Evolutionary conservation across 2,888 invertebrate genomes (phyloP).

Genomic region (Philonicus albiceps): DNA sequence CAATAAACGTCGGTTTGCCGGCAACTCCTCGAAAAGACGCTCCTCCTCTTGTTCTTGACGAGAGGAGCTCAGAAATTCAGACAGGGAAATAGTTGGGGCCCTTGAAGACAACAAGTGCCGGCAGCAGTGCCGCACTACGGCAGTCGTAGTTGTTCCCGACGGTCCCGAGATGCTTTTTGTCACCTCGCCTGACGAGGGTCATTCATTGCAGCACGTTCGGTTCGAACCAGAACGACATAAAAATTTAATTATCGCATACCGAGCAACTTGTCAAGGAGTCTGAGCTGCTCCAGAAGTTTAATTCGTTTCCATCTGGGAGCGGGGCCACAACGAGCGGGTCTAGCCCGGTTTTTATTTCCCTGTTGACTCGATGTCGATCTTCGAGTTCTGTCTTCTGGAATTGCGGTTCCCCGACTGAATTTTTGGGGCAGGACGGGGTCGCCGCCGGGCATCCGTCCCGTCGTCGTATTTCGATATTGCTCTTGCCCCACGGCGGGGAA

Average conservation of each 20-base stretch:
- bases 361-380: conserved; percentile 29
- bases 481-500: neutral
- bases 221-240: conserved; percentile 18
- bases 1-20: neutral
- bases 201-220: conserved; percentile 30
- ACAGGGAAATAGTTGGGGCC: conserved; percentile 13
- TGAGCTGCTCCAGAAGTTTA: conserved; percentile 29
- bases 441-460: neutral
- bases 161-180: neutral
- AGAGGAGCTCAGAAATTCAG: neutral
- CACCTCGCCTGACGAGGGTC: conserved; percentile 5
- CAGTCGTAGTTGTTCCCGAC: neutral
- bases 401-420: neutral
- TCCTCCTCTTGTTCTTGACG: neutral
- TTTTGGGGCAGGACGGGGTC: neutral
- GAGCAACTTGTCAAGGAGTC: conserved; percentile 24
- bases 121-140: neutral
- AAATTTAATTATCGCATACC: conserved; percentile 38
- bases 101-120: conserved; percentile 18
- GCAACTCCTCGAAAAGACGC: neutral
- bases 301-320: neutral
- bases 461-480: neutral
- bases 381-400: conserved; percentile 6
- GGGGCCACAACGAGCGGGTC: neutral
- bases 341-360: conserved; percentile 7